These are phyloP conservation scores for Drosophila pseudoananassae DNA, from an alignment of 1,140 invertebrate genomes.

Conservation along the genomic window DNA sequence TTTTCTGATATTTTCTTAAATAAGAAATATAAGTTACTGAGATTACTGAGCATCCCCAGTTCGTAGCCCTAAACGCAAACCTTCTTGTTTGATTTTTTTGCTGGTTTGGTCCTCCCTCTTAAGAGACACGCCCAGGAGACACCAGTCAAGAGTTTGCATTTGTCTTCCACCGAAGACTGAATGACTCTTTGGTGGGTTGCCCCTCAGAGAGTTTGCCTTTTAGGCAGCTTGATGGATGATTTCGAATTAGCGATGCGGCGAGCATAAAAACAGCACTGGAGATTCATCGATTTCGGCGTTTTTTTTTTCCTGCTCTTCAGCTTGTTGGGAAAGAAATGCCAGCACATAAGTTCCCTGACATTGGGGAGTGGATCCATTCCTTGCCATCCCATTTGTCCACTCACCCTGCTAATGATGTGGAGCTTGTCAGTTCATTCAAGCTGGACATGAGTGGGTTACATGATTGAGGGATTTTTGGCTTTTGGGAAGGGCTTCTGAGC, in stretches of 20 bases:
- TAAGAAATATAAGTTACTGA: no score
- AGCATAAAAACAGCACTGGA: constrained; percentile 48
- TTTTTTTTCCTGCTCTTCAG: no score
- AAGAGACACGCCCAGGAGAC: constrained; percentile 57
- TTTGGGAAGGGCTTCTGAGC: constrained; percentile 13
- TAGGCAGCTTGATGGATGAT: constrained; percentile 71
- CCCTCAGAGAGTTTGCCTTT: constrained; percentile 24
- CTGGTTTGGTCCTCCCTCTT: constrained; percentile 33
- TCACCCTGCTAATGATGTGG: constrained; percentile 58
- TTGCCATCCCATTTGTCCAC: not conserved
- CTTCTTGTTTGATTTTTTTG: constrained; percentile 2
- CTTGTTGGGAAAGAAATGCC: constrained; percentile 32
- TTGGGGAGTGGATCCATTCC: constrained; percentile 44
- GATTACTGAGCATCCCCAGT: not conserved
- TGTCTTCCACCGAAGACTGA: constrained; percentile 59
- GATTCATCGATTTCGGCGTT: constrained; percentile 43
- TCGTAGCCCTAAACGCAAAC: not conserved
- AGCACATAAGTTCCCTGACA: constrained; percentile 69
- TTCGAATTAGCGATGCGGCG: constrained; percentile 73
- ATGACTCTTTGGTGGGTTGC: constrained; percentile 53
- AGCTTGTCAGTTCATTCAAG: constrained; percentile 51
- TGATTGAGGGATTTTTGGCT: constrained; percentile 30
- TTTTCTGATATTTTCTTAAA: not conserved
- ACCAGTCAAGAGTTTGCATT: constrained; percentile 63
- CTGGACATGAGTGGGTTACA: constrained; percentile 53